Evolutionary conservation across 35 echinoderm and acorn worm genomes (phyloP).

Genomic region (Apostichopus japonicus): DNA sequence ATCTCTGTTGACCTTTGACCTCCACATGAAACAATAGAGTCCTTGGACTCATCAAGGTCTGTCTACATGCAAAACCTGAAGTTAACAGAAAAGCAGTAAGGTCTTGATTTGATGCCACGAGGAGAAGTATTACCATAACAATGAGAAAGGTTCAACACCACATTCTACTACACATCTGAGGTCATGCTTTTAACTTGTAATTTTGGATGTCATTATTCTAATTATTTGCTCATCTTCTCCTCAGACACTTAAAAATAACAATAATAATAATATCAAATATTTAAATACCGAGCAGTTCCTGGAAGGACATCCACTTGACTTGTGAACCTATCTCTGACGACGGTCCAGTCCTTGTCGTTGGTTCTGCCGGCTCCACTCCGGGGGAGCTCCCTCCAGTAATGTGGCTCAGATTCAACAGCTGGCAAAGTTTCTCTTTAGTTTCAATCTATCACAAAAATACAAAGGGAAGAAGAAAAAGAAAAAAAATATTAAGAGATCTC

Average conservation of each 20-base stretch:
- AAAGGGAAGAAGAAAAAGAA: neutral
- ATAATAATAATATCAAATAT: too few species aligned
- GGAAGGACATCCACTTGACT: slow-evolving; percentile 29
- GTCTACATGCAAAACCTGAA: neutral
- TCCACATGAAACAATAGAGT: neutral
- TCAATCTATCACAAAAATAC: slow-evolving; percentile 24
- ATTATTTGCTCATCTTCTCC: too few species aligned
- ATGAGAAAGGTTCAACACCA: too few species aligned
- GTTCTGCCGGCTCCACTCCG: neutral
- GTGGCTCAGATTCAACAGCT: slow-evolving; percentile 49
- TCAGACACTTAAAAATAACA: too few species aligned
- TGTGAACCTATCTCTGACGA: neutral
- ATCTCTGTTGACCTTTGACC: neutral
- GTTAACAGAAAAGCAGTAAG: too few species aligned
- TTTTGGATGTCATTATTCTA: too few species aligned
- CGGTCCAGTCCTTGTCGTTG: neutral
- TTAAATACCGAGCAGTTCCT: slow-evolving; percentile 52
- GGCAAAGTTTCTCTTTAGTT: slow-evolving; percentile 46
- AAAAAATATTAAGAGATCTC: too few species aligned
- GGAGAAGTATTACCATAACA: too few species aligned
- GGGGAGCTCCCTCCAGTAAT: neutral
- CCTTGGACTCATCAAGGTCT: neutral
- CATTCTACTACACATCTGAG: too few species aligned
- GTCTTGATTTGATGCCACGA: too few species aligned
- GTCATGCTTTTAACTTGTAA: too few species aligned